A percentile compares a stretch with the other conserved stretches of the same genome.
These are phyloP conservation scores for Coenonympha arcania DNA, from an alignment of 2,888 invertebrate species.

Conservation along the genomic window DNA sequence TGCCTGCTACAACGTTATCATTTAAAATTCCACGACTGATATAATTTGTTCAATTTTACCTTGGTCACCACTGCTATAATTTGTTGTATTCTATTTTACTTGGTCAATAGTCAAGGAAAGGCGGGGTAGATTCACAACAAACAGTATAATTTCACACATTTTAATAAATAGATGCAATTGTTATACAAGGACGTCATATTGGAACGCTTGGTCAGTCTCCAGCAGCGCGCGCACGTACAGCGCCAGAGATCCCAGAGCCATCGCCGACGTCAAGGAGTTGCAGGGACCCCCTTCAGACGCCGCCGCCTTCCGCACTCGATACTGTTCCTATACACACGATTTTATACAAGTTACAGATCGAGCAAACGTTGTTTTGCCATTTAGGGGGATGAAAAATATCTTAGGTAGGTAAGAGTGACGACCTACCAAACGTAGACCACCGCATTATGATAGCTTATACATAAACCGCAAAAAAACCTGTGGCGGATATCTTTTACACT, in stretches of 20 bases:
- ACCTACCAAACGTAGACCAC: no score
- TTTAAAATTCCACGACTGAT: neutral
- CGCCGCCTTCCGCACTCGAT: constrained; percentile 59
- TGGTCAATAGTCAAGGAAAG: no score
- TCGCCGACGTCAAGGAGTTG: constrained; percentile 62
- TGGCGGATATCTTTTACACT: no score
- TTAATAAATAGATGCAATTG: neutral
- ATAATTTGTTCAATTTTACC: neutral
- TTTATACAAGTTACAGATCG: no score
- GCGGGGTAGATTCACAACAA: neutral
- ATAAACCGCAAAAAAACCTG: no score
- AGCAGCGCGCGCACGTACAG: constrained; percentile 58
- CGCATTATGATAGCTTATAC: no score
- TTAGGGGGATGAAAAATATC: no score
- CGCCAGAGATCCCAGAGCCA: constrained; percentile 59
- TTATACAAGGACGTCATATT: constrained; percentile 56
- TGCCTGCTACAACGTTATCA: no score
- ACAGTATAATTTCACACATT: neutral
- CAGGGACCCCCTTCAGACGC: constrained; percentile 58
- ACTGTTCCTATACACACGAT: constrained; percentile 47
- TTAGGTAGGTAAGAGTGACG: no score
- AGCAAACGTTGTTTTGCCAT: no score
- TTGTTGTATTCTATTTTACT: no score
- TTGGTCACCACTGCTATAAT: neutral
- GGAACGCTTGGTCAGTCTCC: constrained; percentile 66